Evolutionary conservation across 1,140 invertebrate species (phyloP).

Genomic region (Drosophila ananassae): DNA sequence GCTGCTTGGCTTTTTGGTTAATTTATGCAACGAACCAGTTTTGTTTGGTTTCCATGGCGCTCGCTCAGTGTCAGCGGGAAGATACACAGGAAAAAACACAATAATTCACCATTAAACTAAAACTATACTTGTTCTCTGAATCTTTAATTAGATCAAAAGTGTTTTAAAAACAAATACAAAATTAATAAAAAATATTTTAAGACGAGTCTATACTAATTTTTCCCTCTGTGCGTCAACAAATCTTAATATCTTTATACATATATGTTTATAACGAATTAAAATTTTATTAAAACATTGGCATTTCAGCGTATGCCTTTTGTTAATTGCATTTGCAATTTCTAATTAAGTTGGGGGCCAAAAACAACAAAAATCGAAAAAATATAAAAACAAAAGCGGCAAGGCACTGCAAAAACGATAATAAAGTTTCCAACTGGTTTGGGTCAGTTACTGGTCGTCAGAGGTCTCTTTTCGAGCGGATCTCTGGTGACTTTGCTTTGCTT

Average conservation of each 20-base stretch:
- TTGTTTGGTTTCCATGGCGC: conserved; percentile 62
- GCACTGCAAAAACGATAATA: conserved; percentile 7
- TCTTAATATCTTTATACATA: conserved; percentile 5
- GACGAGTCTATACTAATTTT: background rate
- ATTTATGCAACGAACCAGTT: conserved; percentile 81
- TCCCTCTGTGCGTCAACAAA: conserved; percentile 3
- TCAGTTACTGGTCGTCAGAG: conserved; percentile 29
- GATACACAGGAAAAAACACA: conserved; percentile 14
- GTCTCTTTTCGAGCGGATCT: conserved; percentile 42
- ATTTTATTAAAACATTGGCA: conserved; percentile 59
- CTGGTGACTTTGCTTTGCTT: conserved; percentile 46
- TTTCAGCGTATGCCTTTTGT: conserved; percentile 51
- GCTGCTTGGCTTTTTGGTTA: conserved; percentile 52
- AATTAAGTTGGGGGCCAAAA: conserved; percentile 67
- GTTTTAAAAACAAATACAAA: background rate
- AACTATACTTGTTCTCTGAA: too few relatives aligned
- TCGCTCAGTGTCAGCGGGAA: conserved; percentile 41
- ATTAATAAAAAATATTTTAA: background rate
- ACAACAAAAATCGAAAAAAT: conserved; percentile 12
- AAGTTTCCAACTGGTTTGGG: conserved; percentile 59
- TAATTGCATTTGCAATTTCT: conserved; percentile 81
- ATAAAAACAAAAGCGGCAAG: conserved; percentile 20
- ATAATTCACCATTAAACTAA: background rate
- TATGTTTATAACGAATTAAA: conserved; percentile 52
- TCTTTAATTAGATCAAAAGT: too few relatives aligned